Base-by-base conservation (phyloP, 2,113 vertebrate genomes). In the Ammodytes marinus region DNA sequence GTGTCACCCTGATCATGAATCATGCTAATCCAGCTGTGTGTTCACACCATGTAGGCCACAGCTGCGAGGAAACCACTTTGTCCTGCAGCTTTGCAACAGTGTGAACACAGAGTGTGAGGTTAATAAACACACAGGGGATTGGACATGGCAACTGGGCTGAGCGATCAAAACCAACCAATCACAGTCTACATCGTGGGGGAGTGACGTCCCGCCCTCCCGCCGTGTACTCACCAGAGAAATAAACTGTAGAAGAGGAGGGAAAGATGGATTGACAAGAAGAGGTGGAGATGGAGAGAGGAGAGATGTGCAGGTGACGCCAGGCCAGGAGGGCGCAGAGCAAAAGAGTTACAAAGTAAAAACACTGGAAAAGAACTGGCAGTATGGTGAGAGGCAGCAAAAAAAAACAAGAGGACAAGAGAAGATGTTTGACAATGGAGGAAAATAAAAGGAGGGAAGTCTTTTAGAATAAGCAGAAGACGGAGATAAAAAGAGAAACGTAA, bases 181-280 rank as follows among this genome's bases (percentile, higher is more conserved):
- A 89, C 83, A 80, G 65, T 54, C 90, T 90, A 89, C 66, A 74
- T 82, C 69, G 37, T 72, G 84, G 4, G 84, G 77, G 60, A 70
- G 74, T 68, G 45, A 75, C 54, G 39, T 14, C 75, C 63, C 47
- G 12, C 75, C 63, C 47, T 54, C 47, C 77, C 74, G 89, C 90
- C 72, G 75, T 78, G 89, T 97, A 99, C 98, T 99, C 95, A 99
- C 98, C 97, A 97, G 92, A 94, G 95, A 97, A 96, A 99, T 96
- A 97, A 99, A 99, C 98, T 99, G 97, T 85, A 89, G 94, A 96
- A 93, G 94, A 93, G 94, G 94, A 95, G 93, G 95, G 92, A 95
- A 80, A 79, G 53, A 76, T 6, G 59, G 13, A 60, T 60, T 79
- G 60, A 82, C 74, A 81, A 74, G 77, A 63, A 66, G 64, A 80